Evolutionary conservation across 2,888 invertebrate genomes (phyloP).

Genomic region (Erynnis tages): DNA sequence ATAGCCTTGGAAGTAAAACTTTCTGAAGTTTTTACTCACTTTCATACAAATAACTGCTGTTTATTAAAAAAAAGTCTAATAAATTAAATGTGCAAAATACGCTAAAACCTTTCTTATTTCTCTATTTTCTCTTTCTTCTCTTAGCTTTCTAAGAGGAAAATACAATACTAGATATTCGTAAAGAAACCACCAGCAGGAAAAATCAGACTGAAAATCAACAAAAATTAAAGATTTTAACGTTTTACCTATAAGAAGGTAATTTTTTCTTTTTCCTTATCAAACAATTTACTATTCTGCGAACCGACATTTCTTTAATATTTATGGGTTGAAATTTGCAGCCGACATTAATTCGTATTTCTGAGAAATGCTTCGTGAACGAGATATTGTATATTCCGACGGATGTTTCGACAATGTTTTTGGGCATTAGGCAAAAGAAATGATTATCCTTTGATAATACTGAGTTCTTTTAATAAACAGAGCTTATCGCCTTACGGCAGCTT

Average conservation of each 20-base stretch:
- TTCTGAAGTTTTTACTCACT: too few species aligned
- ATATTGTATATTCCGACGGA: constrained; percentile 1
- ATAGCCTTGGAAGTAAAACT: too few species aligned
- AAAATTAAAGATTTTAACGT: background rate
- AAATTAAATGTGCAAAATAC: too few species aligned
- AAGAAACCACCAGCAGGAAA: too few species aligned
- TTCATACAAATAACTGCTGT: too few species aligned
- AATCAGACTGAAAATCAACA: too few species aligned
- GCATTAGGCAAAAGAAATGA: constrained; percentile 3
- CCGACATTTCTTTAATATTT: constrained; percentile 2
- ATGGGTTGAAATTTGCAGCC: constrained; percentile 1
- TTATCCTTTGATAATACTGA: constrained; percentile 3
- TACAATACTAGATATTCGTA: too few species aligned
- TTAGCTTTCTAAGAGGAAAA: too few species aligned
- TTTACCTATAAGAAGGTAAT: background rate
- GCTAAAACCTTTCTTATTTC: too few species aligned
- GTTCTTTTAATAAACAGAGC: constrained; percentile 7
- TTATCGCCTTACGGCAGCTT: background rate
- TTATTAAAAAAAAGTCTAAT: too few species aligned
- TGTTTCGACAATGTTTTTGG: constrained; percentile 11
- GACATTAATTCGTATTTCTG: constrained; percentile 1
- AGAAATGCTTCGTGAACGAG: background rate
- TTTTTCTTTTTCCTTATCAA: constrained; percentile 1
- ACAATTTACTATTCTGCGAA: background rate
- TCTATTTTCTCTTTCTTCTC: too few species aligned